Conservation (phyloP, 2,888 invertebrate genomes). For the Maniola hyperantus region DNA sequence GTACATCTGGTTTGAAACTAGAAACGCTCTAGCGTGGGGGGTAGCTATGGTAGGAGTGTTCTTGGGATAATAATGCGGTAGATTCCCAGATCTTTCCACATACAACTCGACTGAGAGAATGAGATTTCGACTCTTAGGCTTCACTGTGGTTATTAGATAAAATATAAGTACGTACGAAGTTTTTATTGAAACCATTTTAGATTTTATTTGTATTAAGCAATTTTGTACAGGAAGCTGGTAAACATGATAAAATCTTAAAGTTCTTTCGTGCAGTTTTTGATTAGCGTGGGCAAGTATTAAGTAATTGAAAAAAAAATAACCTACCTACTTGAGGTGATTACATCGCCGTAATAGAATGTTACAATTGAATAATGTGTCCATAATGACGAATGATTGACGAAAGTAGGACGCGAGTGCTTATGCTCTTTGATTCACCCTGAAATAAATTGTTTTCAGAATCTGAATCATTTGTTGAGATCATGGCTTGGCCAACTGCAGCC, state of each 20-base stretch:
- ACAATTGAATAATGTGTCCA: conserved; percentile 45
- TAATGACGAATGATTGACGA: conserved; percentile 45
- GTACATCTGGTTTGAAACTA: no score
- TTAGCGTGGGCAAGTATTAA: conserved; percentile 38
- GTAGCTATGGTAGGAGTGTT: no score
- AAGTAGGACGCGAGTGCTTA: conserved; percentile 40
- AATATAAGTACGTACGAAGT: neutral
- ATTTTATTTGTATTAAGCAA: conserved; percentile 21
- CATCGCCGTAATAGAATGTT: conserved; percentile 44
- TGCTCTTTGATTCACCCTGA: conserved; percentile 30
- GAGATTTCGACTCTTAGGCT: no score
- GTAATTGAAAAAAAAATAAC: conserved; percentile 38
- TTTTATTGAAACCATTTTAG: neutral
- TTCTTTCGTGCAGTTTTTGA: conserved; percentile 32
- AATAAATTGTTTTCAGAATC: conserved; percentile 24
- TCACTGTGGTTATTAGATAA: no score
- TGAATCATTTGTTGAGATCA: conserved; percentile 1
- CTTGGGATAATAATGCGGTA: no score
- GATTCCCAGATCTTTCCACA: no score
- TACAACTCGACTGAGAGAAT: no score
- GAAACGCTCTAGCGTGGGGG: no score
- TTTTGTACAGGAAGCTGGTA: conserved; percentile 31
- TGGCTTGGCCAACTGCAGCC: neutral
- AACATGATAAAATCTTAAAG: conserved; percentile 29
- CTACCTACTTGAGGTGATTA: conserved; percentile 39